Conservation (phyloP, 2,888 invertebrate species). For the Rhagium mordax region DNA sequence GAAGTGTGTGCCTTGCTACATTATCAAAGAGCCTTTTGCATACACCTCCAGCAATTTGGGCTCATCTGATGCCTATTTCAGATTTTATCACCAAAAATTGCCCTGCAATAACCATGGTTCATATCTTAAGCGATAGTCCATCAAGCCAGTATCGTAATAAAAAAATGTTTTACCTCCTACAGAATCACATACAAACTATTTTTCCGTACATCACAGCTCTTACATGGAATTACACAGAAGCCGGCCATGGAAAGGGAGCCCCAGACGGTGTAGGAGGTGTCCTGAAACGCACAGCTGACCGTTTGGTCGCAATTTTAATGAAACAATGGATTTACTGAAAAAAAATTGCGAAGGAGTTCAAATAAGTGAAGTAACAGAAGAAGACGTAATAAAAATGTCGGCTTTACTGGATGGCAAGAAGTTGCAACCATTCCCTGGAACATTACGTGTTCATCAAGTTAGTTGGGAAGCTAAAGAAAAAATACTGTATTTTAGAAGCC, state of each 20-base stretch:
- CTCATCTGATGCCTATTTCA: slow-evolving; percentile 33
- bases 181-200: too few relatives aligned
- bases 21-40: slow-evolving; percentile 34
- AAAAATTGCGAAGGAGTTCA: slow-evolving; percentile 26
- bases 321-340: slow-evolving; percentile 23
- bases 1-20: slow-evolving; percentile 20
- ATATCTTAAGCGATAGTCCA: slow-evolving; percentile 42
- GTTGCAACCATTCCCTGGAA: too few relatives aligned
- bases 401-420: too few relatives aligned
- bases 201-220: too few relatives aligned
- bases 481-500: too few relatives aligned
- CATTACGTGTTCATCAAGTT: too few relatives aligned
- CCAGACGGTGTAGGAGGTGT: slow-evolving; percentile 31
- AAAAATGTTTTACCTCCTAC: slow-evolving; percentile 34
- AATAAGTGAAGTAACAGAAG: too few relatives aligned
- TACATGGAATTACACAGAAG: slow-evolving; percentile 15
- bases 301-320: slow-evolving; percentile 23
- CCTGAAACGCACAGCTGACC: slow-evolving; percentile 34
- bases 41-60: slow-evolving; percentile 36
- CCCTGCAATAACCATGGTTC: slow-evolving; percentile 29
- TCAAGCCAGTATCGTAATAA: slow-evolving; percentile 36
- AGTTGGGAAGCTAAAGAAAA: too few relatives aligned
- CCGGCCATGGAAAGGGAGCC: slow-evolving; percentile 42
- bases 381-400: too few relatives aligned
- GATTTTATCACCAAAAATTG: slow-evolving; percentile 16